Conservation (phyloP, 2,113 vertebrate genomes). For the Neolamprologus ventralis region DNA sequence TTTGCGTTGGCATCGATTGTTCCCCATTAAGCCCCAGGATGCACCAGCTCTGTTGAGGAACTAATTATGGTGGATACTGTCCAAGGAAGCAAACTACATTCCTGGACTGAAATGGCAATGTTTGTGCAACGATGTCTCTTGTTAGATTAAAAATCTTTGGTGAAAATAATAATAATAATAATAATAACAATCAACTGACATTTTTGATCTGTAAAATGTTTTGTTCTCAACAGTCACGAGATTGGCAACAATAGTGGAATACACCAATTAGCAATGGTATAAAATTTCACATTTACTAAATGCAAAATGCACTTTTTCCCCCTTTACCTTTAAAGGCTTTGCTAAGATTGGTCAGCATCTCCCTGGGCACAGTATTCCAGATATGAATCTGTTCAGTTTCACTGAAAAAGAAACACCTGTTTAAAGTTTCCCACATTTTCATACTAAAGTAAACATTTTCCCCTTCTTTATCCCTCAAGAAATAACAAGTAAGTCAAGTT, state of each 20-base stretch:
- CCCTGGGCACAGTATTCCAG: neutral
- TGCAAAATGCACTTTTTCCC: neutral
- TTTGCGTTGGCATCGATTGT: slow-evolving; percentile 64
- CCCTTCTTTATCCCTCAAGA: neutral
- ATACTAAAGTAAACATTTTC: neutral
- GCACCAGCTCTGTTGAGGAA: slow-evolving; percentile 50
- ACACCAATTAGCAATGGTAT: neutral
- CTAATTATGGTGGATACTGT: slow-evolving; percentile 61
- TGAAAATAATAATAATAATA: neutral
- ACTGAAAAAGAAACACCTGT: neutral
- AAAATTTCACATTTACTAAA: neutral
- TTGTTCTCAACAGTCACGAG: neutral
- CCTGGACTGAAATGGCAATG: slow-evolving; percentile 29
- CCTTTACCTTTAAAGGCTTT: neutral
- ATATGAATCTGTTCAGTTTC: neutral
- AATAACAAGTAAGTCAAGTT: neutral
- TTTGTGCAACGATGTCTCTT: slow-evolving; percentile 31
- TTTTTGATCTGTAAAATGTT: neutral
- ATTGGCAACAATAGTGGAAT: neutral
- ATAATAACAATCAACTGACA: neutral
- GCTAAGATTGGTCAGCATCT: neutral
- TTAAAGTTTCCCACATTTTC: neutral
- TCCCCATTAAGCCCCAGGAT: slow-evolving; percentile 62
- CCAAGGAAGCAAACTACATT: slow-evolving; percentile 50
- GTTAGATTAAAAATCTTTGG: neutral